These are phyloP conservation scores for Syrrhaptes paradoxus DNA, from an alignment of 2,113 vertebrate species.

Conservation along the genomic window DNA sequence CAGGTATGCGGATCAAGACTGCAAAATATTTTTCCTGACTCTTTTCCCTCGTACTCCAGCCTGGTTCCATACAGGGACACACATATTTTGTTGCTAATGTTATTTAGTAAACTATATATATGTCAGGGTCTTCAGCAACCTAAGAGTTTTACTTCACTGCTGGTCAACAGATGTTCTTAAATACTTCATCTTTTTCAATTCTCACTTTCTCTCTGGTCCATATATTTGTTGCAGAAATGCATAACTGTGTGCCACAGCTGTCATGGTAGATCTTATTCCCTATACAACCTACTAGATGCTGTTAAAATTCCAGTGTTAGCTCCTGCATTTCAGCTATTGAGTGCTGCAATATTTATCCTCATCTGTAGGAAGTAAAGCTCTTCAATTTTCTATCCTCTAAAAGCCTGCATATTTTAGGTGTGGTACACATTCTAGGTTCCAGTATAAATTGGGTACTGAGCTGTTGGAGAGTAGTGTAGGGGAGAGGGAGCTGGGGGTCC, in stretches of 20 bases:
- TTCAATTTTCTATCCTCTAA: not conserved
- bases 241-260: not conserved
- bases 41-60: not conserved
- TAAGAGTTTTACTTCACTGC: not conserved
- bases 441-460: no score
- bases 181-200: not conserved
- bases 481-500: no score
- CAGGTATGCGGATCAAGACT: not conserved
- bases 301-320: not conserved
- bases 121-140: not conserved
- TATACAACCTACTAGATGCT: not conserved
- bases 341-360: not conserved
- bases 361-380: not conserved
- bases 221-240: not conserved
- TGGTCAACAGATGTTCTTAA: not conserved
- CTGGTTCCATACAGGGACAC: not conserved
- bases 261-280: not conserved
- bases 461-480: no score
- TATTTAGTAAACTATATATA: not conserved
- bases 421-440: not conserved
- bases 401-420: not conserved
- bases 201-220: not conserved
- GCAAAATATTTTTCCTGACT: not conserved
- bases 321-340: not conserved
- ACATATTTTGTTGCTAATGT: not conserved